Evolutionary conservation across 1,140 invertebrate species (phyloP).

Genomic region (Pseudachorutes palmiensis): DNA sequence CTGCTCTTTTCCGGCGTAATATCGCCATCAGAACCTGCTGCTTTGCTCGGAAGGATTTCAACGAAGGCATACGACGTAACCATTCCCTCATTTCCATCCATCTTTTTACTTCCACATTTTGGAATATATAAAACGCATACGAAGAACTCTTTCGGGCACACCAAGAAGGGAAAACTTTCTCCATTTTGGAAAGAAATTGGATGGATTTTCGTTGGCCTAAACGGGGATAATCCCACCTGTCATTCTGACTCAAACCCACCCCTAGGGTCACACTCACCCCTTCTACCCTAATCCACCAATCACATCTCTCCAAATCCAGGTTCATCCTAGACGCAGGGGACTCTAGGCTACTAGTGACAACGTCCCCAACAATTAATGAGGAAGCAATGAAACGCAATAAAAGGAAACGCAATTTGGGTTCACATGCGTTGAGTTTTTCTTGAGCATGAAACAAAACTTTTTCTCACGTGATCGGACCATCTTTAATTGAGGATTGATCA

Average conservation of each 20-base stretch:
- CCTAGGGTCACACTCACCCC: neutral
- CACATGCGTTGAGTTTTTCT: too few relatives aligned
- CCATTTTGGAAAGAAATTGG: conserved; percentile 2
- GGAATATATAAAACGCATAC: neutral
- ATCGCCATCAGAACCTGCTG: neutral
- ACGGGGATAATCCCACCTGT: neutral
- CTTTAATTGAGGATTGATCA: neutral
- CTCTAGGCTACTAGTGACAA: too few relatives aligned
- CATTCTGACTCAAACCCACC: neutral
- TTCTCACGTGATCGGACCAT: too few relatives aligned
- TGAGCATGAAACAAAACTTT: too few relatives aligned
- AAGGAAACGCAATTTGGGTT: too few relatives aligned
- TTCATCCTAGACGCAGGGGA: neutral
- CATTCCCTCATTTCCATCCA: neutral
- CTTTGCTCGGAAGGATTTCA: neutral
- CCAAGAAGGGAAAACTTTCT: neutral
- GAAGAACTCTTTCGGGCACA: neutral
- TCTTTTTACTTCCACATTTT: neutral
- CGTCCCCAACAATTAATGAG: too few relatives aligned
- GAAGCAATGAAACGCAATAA: too few relatives aligned
- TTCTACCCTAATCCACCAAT: neutral
- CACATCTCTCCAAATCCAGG: neutral
- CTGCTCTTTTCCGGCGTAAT: neutral
- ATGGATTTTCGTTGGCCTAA: neutral
- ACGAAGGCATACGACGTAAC: neutral